A percentile compares a stretch with the other conserved stretches of the same genome.
These are phyloP conservation scores for Perithous albicinctus DNA, from an alignment of 2,888 invertebrate species.

Conservation along the genomic window DNA sequence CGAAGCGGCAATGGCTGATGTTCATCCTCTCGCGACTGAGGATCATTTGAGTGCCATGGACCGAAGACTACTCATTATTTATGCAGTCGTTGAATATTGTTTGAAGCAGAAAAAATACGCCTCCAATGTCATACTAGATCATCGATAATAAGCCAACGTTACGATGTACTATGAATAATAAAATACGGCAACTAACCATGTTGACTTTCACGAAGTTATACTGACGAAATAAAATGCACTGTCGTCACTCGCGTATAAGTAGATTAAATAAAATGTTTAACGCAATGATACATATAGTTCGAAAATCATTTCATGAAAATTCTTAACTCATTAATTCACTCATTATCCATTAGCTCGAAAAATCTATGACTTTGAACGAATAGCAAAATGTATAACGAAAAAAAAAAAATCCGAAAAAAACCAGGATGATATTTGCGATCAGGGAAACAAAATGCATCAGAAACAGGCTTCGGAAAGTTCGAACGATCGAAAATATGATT, in stretches of 20 bases:
- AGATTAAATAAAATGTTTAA: conserved; percentile 40
- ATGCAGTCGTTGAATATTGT: conserved; percentile 92
- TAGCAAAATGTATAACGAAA: no score
- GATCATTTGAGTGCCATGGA: conserved; percentile 92
- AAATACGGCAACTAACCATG: conserved; percentile 42
- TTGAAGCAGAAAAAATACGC: conserved; percentile 84
- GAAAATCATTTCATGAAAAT: background rate
- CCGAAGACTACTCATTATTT: conserved; percentile 90
- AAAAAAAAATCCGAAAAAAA: no score
- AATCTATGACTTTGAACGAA: no score
- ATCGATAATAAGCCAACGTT: conserved; percentile 65
- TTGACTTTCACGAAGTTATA: conserved; percentile 26
- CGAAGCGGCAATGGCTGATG: conserved; percentile 86
- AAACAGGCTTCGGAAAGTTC: no score
- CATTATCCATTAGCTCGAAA: background rate
- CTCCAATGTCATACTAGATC: conserved; percentile 81
- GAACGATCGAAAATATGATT: no score
- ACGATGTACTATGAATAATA: conserved; percentile 37
- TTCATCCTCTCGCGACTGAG: conserved; percentile 88
- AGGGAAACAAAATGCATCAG: no score
- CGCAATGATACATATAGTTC: background rate
- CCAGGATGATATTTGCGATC: no score
- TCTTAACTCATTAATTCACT: background rate
- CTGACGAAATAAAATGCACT: conserved; percentile 25
- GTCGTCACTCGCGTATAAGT: conserved; percentile 40